A percentile compares a stretch with the other conserved stretches of the same genome.
phyloP scores from a whole-genome alignment of 2,797 vertebrate genomes.

The Menidia menidia region DNA sequence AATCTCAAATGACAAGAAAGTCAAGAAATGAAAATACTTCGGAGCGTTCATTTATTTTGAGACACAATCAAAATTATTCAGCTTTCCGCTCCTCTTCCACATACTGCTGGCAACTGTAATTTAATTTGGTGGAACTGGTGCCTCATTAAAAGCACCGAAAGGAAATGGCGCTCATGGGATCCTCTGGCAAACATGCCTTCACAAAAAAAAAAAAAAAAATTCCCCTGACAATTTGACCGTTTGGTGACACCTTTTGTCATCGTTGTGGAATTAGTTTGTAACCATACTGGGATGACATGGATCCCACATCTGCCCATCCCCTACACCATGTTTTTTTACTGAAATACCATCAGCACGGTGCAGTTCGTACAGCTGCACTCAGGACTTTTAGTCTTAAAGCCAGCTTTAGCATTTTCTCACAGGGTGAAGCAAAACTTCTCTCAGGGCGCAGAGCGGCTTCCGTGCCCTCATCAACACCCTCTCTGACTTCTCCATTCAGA shows the following conservation, averaged over 20 bases:
- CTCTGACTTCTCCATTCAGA: conserved; percentile 42
- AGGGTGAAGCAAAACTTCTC: conserved; percentile 32
- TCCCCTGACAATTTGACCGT: neutral
- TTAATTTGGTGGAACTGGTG: too few relatives aligned
- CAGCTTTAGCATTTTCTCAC: conserved; percentile 36
- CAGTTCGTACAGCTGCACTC: neutral
- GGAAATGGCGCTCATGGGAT: neutral
- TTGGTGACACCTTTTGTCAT: neutral
- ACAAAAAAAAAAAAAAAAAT: neutral
- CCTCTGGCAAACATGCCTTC: neutral
- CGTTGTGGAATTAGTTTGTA: neutral
- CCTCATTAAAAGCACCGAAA: too few relatives aligned
- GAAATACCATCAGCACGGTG: too few relatives aligned
- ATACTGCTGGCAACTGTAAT: neutral
- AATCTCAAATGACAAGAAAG: too few relatives aligned
- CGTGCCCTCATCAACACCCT: neutral
- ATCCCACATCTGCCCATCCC: neutral
- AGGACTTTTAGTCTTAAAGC: conserved; percentile 9
- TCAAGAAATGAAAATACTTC: too few relatives aligned
- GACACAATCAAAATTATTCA: neutral
- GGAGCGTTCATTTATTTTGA: neutral
- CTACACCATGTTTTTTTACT: neutral
- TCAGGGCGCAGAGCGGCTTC: conserved; percentile 44
- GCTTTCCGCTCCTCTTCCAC: neutral
- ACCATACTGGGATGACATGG: neutral